Evolutionary conservation across 1,140 invertebrate species (phyloP).

Genomic region (Marisa cornuarietis): DNA sequence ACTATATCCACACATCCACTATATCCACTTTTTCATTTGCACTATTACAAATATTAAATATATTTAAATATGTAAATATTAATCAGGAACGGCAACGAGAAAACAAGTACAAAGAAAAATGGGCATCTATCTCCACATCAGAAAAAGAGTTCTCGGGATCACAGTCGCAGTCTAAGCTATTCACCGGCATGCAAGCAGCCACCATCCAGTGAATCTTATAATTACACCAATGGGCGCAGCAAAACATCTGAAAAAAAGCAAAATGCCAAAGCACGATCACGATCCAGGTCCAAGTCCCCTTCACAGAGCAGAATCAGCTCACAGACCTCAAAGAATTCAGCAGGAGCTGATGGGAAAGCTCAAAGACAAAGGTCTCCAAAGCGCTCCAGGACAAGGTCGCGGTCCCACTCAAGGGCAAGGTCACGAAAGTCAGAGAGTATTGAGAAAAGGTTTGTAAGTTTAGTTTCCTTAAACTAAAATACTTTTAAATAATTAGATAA

Average conservation of each 20-base stretch:
- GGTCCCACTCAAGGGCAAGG: slow-evolving; percentile 14
- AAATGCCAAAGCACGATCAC: background rate
- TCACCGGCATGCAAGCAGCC: background rate
- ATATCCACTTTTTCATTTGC: too few species aligned
- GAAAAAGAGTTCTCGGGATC: slow-evolving; percentile 8
- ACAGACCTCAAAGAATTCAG: slow-evolving; percentile 12
- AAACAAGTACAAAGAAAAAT: slow-evolving; percentile 10
- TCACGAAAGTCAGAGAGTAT: slow-evolving; percentile 23
- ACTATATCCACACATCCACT: too few species aligned
- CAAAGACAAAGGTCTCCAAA: slow-evolving; percentile 30
- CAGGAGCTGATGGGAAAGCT: background rate
- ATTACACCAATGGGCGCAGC: slow-evolving; percentile 5
- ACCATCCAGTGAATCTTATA: background rate
- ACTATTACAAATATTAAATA: too few species aligned
- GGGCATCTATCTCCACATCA: slow-evolving; percentile 20
- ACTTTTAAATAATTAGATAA: too few species aligned
- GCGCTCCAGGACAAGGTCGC: slow-evolving; percentile 20
- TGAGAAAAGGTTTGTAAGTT: slow-evolving; percentile 17
- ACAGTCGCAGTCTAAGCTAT: background rate
- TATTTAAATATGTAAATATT: too few species aligned
- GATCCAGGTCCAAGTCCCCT: background rate
- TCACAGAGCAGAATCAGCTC: background rate
- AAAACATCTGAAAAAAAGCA: slow-evolving; percentile 4
- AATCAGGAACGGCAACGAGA: too few species aligned
- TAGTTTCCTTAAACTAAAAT: background rate